These are phyloP conservation scores for Enchytraeus crypticus DNA, from an alignment of 2,888 invertebrate species.

Conservation along the genomic window DNA sequence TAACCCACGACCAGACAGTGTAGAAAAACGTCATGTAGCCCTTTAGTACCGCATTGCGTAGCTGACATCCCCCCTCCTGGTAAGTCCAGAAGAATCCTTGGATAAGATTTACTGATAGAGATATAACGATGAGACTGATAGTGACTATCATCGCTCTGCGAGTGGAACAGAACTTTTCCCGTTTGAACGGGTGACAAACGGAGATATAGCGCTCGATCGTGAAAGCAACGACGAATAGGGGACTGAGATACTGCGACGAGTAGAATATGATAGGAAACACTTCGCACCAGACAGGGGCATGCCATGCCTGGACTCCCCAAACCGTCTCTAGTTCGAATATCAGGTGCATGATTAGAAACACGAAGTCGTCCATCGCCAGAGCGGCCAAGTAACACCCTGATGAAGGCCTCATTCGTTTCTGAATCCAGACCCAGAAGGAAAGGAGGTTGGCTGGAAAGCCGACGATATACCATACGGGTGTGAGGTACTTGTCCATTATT, in stretches of 20 bases:
- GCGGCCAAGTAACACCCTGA: constrained; percentile 47
- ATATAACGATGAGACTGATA: constrained; percentile 29
- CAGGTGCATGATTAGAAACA: constrained; percentile 41
- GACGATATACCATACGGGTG: constrained; percentile 40
- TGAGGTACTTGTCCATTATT: constrained; percentile 34
- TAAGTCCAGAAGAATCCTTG: constrained; percentile 45
- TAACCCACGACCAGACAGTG: constrained; percentile 39
- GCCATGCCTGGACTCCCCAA: constrained; percentile 34
- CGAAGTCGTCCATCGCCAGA: constrained; percentile 41
- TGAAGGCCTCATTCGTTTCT: constrained; percentile 44
- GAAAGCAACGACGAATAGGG: constrained; percentile 44
- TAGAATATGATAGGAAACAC: constrained; percentile 40
- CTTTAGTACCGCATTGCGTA: constrained; percentile 14
- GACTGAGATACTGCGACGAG: constrained; percentile 42
- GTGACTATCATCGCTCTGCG: constrained; percentile 38
- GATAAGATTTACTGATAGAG: constrained; percentile 35
- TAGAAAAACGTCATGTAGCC: constrained; percentile 30
- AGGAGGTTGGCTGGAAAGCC: constrained; percentile 47
- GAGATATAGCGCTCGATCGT: constrained; percentile 47
- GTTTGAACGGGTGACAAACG: constrained; percentile 6
- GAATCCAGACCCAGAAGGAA: constrained; percentile 45
- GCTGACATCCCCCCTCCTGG: constrained; percentile 27
- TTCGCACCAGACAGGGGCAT: constrained; percentile 40
- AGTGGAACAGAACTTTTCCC: constrained; percentile 41
- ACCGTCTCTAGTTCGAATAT: constrained; percentile 38